These are phyloP conservation scores for Chaetops frenatus DNA, from an alignment of 2,113 vertebrate genomes.

Conservation along the genomic window DNA sequence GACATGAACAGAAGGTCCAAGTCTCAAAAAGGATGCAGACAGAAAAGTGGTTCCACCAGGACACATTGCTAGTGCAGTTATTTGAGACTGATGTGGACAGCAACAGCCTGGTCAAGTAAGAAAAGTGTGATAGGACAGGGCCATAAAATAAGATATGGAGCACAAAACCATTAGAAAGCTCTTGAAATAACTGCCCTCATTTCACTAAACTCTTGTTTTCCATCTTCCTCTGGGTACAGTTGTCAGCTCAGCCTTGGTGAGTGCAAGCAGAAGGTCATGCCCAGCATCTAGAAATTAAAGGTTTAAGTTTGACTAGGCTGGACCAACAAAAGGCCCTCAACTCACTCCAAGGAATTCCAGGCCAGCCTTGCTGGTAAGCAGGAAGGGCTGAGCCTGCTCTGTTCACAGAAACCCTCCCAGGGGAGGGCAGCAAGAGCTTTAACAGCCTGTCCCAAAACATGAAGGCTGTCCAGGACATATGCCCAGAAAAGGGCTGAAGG, in stretches of 20 bases:
- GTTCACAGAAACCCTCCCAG: not conserved
- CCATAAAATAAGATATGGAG: not conserved
- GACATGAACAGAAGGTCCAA: not conserved
- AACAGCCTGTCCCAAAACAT: not conserved
- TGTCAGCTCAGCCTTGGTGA: not conserved
- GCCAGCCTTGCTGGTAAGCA: not conserved
- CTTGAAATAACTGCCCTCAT: conserved; percentile 54
- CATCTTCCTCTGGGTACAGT: not conserved
- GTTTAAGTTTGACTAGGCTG: not conserved
- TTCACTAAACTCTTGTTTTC: not conserved
- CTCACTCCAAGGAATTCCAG: not conserved
- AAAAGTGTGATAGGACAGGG: not conserved
- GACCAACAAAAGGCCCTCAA: not conserved
- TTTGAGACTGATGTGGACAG: not conserved
- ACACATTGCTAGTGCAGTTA: not conserved
- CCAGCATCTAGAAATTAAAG: not conserved
- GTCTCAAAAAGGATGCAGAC: not conserved
- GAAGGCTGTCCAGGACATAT: fast-evolving
- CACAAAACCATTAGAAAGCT: not conserved
- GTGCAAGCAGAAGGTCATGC: not conserved
- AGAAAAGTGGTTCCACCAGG: not conserved
- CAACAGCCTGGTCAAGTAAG: not conserved
- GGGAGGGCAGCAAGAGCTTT: not conserved
- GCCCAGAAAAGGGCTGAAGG: not conserved
- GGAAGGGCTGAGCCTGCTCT: not conserved